A percentile compares a stretch with the other conserved stretches of the same genome.
Conservation (phyloP, 2,888 invertebrate species). For the Apotomis capreana region DNA sequence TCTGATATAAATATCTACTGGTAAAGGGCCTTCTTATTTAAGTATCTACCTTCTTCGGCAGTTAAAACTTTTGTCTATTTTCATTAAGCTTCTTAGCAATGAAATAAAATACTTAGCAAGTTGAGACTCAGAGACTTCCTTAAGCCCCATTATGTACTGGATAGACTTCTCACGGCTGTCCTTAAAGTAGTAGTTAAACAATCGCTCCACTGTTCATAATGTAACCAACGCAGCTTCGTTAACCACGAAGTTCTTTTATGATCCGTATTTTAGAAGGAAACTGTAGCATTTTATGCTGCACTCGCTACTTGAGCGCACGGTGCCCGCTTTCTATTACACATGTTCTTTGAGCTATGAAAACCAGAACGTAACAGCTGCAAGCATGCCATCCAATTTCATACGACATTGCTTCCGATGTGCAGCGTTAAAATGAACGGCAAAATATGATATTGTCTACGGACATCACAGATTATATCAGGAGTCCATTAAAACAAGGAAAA, state of each 20-base stretch:
- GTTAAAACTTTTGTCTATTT: too few relatives aligned
- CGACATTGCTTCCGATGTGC: conserved; percentile 22
- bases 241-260: background rate
- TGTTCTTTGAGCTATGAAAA: conserved; percentile 20
- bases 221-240: background rate
- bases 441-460: conserved; percentile 1
- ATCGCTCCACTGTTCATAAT: background rate
- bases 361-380: conserved; percentile 17
- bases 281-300: conserved; percentile 12
- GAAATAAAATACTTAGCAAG: too few relatives aligned
- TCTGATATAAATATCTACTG: too few relatives aligned
- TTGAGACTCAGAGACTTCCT: too few relatives aligned
- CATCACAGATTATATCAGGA: background rate
- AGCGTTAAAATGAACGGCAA: conserved; percentile 12
- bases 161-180: too few relatives aligned
- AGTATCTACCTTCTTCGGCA: too few relatives aligned
- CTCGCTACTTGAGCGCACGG: conserved; percentile 11
- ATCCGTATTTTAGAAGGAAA: conserved; percentile 4
- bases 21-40: too few relatives aligned
- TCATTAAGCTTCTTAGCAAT: too few relatives aligned
- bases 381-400: conserved; percentile 32
- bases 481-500: too few relatives aligned
- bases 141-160: too few relatives aligned
- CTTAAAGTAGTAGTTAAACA: too few relatives aligned
- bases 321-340: conserved; percentile 10